Evolutionary conservation across 2,113 vertebrate genomes (phyloP).

Genomic region (Gymnarchus niloticus): DNA sequence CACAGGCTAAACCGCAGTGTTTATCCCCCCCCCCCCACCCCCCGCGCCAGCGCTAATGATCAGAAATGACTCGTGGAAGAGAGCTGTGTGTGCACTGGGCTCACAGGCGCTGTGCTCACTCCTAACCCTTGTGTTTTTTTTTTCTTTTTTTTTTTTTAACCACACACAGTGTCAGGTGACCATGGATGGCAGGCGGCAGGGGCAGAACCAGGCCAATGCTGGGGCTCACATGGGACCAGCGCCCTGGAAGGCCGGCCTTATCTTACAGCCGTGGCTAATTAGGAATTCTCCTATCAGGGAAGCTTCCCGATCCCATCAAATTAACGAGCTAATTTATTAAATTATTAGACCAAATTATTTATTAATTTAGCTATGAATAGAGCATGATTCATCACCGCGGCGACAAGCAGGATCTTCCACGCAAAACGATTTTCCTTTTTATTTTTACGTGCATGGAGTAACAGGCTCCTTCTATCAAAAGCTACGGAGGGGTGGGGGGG

Average conservation of each 20-base stretch:
- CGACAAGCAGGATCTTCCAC: background rate
- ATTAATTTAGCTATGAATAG: slow-evolving; percentile 15
- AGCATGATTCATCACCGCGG: background rate
- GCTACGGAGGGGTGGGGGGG: background rate
- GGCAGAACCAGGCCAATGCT: background rate
- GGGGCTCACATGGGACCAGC: background rate
- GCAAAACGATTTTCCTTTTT: background rate
- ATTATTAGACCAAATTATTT: slow-evolving; percentile 20
- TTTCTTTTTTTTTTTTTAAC: background rate
- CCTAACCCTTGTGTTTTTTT: background rate
- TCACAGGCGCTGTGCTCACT: background rate
- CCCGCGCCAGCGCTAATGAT: background rate
- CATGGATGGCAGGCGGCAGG: background rate
- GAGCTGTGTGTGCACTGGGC: background rate
- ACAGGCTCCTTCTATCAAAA: background rate
- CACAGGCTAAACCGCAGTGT: slow-evolving; percentile 10
- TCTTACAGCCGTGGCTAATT: background rate
- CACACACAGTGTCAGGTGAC: background rate
- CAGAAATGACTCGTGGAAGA: background rate
- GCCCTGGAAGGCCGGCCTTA: background rate
- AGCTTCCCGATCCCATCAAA: background rate
- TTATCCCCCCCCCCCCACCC: background rate
- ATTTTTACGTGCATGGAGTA: background rate
- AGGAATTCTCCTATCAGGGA: slow-evolving; percentile 1
- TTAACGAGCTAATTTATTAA: slow-evolving; percentile 20